Percentiles rank a stretch among this genome's conserved stretches.
These are phyloP conservation scores for Nibea coibor DNA, from an alignment of 2,113 vertebrate species.

Conservation along the genomic window DNA sequence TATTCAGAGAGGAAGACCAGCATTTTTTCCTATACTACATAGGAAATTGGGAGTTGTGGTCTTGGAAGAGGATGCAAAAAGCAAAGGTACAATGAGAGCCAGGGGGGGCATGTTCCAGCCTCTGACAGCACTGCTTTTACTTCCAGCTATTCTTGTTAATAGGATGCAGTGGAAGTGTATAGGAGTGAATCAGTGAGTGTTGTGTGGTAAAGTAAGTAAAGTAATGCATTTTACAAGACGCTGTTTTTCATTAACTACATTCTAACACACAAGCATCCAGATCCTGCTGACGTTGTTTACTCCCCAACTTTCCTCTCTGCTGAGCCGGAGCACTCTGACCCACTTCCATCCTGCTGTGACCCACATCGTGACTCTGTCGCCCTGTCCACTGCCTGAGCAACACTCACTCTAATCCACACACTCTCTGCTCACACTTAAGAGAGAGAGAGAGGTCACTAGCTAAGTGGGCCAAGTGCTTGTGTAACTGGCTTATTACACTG, in stretches of 20 bases:
- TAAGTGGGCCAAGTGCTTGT: conserved; percentile 65
- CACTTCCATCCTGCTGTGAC: conserved; percentile 66
- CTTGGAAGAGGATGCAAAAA: conserved; percentile 15
- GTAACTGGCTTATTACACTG: conserved; percentile 64
- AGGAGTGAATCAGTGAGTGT: not conserved
- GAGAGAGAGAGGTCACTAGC: conserved; percentile 44
- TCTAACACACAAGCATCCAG: not conserved
- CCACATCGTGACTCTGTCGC: conserved; percentile 56
- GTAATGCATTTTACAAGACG: conserved; percentile 5
- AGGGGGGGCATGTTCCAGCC: conserved; percentile 27
- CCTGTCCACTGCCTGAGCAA: conserved; percentile 10
- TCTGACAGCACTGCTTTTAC: conserved; percentile 28
- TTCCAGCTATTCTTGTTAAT: conserved; percentile 57
- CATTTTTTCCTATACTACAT: not conserved
- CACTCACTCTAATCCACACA: conserved; percentile 35
- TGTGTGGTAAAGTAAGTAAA: not conserved
- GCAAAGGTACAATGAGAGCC: conserved; percentile 41
- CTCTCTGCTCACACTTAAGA: conserved; percentile 27
- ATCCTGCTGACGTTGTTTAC: conserved; percentile 28
- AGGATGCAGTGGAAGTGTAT: conserved; percentile 27
- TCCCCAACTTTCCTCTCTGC: conserved; percentile 20
- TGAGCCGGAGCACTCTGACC: conserved; percentile 58
- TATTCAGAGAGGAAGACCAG: conserved; percentile 20
- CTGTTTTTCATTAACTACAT: conserved; percentile 22
- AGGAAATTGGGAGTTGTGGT: conserved; percentile 37